Evolutionary conservation across 1,140 invertebrate genomes (phyloP).

Genomic region (Drosophila elegans): DNA sequence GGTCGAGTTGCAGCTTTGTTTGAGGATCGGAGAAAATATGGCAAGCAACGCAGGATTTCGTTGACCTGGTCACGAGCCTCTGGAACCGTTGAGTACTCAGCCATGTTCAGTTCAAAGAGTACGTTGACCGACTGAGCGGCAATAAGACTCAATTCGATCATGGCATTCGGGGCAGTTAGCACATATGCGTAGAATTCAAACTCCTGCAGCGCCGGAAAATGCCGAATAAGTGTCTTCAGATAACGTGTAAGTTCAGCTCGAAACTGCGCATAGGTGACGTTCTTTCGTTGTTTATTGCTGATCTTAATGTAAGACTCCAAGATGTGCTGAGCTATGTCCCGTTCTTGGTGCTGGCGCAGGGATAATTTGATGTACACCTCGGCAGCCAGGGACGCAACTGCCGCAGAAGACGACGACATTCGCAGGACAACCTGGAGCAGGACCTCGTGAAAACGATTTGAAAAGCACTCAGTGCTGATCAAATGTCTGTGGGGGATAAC

Average conservation of each 20-base stretch:
- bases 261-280: conserved; percentile 19
- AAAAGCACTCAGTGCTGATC: conserved; percentile 47
- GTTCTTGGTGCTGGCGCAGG: conserved; percentile 29
- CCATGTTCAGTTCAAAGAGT: conserved; percentile 33
- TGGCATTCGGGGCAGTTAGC: conserved; percentile 10
- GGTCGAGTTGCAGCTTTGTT: conserved; percentile 6
- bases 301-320: conserved; percentile 52
- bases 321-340: conserved; percentile 51
- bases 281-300: not conserved
- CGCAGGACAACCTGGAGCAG: conserved; percentile 46
- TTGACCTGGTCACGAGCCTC: conserved; percentile 31
- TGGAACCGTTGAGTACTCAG: conserved; percentile 11
- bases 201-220: conserved; percentile 24
- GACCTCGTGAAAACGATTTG: conserved; percentile 45
- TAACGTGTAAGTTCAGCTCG: conserved; percentile 25
- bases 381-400: conserved; percentile 35
- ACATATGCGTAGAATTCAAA: conserved; percentile 35
- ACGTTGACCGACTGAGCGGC: conserved; percentile 41
- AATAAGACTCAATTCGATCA: conserved; percentile 45
- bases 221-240: conserved; percentile 17
- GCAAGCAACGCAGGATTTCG: conserved; percentile 34
- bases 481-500: conserved; percentile 29
- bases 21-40: conserved; percentile 14
- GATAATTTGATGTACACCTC: conserved; percentile 52
- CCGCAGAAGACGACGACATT: not conserved